These are phyloP conservation scores for Tyria jacobaeae DNA, from an alignment of 2,888 invertebrate genomes.

Conservation along the genomic window DNA sequence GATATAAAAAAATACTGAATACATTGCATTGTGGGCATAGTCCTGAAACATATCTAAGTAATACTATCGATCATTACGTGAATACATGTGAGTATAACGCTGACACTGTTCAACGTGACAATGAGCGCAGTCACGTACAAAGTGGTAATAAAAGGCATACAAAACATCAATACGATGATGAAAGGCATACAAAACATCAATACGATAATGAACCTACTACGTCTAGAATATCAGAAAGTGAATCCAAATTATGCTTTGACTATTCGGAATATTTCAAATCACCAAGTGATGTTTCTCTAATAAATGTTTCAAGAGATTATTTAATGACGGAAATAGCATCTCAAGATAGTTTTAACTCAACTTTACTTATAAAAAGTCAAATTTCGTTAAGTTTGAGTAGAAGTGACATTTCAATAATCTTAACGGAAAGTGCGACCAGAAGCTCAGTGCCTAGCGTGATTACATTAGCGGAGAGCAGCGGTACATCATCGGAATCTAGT, in stretches of 20 bases:
- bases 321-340: not conserved
- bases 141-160: no score
- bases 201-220: not conserved
- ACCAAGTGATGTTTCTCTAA: not conserved
- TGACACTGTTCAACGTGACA: not conserved
- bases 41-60: not conserved
- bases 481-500: not conserved
- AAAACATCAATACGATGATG: not conserved
- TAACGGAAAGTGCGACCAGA: not conserved
- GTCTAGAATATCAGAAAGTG: not conserved
- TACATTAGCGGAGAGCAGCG: slow-evolving; percentile 1
- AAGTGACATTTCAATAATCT: slow-evolving; percentile 4
- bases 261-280: slow-evolving; percentile 1
- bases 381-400: slow-evolving; percentile 5
- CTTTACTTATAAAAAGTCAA: not conserved
- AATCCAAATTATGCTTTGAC: not conserved
- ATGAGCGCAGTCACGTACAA: not conserved
- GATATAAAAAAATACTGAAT: not conserved
- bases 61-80: not conserved
- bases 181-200: not conserved
- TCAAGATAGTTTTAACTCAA: slow-evolving; percentile 4
- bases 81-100: not conserved
- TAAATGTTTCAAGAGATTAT: not conserved
- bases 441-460: not conserved
- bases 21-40: not conserved